phyloP scores from a whole-genome alignment of 2,888 invertebrate genomes.

The Oxyteleia sp. region DNA sequence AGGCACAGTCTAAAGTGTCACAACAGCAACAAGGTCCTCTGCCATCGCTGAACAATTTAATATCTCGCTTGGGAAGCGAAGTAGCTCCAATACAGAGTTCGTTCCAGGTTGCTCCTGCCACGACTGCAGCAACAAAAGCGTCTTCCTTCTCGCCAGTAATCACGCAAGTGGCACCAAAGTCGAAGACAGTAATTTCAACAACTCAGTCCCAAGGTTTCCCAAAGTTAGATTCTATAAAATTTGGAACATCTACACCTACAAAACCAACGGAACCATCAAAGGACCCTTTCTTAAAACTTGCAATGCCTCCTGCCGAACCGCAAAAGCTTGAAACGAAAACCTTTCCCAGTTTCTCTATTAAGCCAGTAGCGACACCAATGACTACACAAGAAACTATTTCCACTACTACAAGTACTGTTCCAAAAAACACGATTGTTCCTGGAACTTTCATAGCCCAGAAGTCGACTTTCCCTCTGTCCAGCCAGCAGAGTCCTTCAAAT shows the following conservation, averaged over 20 bases:
- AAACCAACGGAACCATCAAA: conserved; percentile 32
- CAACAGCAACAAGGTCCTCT: conserved; percentile 80
- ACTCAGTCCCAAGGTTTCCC: conserved; percentile 52
- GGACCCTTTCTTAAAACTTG: conserved; percentile 14
- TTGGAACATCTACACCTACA: conserved; percentile 27
- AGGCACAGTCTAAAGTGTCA: conserved; percentile 27
- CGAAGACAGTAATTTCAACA: conserved; percentile 6
- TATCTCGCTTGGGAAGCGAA: conserved; percentile 81
- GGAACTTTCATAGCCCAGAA: conserved; percentile 22
- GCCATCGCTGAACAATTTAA: conserved; percentile 84
- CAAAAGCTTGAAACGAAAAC: conserved; percentile 39
- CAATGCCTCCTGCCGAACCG: conserved; percentile 13
- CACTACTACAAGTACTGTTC: background rate
- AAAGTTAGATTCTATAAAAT: conserved; percentile 63
- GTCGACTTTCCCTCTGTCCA: background rate
- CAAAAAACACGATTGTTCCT: conserved; percentile 18
- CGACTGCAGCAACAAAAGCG: conserved; percentile 67
- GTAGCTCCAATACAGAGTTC: conserved; percentile 64
- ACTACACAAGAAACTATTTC: conserved; percentile 11
- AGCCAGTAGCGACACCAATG: conserved; percentile 4
- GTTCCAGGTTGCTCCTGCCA: conserved; percentile 46
- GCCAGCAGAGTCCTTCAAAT: conserved; percentile 9
- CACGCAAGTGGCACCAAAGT: conserved; percentile 27
- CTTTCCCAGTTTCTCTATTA: conserved; percentile 30
- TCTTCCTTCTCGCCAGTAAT: conserved; percentile 63